Percentiles rank a stretch among this genome's conserved stretches.
Evolutionary conservation across 2,113 vertebrate genomes (phyloP).

Genomic region (Rana temporaria): DNA sequence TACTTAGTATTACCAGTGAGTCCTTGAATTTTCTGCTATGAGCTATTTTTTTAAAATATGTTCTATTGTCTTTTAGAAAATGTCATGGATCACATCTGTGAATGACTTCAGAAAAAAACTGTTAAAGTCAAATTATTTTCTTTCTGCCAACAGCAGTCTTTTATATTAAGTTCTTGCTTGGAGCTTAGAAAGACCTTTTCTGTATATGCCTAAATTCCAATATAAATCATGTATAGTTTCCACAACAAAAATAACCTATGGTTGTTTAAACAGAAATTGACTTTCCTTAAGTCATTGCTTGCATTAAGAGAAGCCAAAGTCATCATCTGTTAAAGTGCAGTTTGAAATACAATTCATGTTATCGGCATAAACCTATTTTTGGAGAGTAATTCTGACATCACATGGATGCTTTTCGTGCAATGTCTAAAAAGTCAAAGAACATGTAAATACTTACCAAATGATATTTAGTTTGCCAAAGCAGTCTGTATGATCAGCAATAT

Average conservation of each 20-base stretch:
- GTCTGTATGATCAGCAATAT: too few species aligned
- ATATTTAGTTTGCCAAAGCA: not conserved
- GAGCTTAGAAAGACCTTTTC: slow-evolving; percentile 45
- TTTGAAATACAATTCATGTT: not conserved
- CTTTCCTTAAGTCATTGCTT: slow-evolving; percentile 33
- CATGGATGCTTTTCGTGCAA: too few species aligned
- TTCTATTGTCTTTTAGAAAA: slow-evolving; percentile 16
- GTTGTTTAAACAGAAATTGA: slow-evolving; percentile 37
- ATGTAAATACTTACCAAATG: not conserved
- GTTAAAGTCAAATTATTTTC: slow-evolving; percentile 32
- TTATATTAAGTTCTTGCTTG: slow-evolving; percentile 37
- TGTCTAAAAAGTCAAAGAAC: too few species aligned
- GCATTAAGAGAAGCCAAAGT: slow-evolving; percentile 9
- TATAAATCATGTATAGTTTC: slow-evolving; percentile 38
- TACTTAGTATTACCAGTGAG: slow-evolving; percentile 1
- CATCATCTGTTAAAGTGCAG: slow-evolving; percentile 6
- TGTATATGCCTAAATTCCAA: slow-evolving; percentile 35
- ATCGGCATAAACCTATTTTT: not conserved
- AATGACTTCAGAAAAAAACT: slow-evolving; percentile 21
- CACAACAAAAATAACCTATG: slow-evolving; percentile 24
- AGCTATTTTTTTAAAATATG: slow-evolving; percentile 1
- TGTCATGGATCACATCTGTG: slow-evolving; percentile 39
- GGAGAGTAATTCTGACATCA: not conserved
- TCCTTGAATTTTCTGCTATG: slow-evolving; percentile 1
- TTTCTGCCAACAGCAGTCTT: slow-evolving; percentile 10